Evolutionary conservation across 2,113 vertebrate species (phyloP).

Genomic region (Eolophus roseicapilla): DNA sequence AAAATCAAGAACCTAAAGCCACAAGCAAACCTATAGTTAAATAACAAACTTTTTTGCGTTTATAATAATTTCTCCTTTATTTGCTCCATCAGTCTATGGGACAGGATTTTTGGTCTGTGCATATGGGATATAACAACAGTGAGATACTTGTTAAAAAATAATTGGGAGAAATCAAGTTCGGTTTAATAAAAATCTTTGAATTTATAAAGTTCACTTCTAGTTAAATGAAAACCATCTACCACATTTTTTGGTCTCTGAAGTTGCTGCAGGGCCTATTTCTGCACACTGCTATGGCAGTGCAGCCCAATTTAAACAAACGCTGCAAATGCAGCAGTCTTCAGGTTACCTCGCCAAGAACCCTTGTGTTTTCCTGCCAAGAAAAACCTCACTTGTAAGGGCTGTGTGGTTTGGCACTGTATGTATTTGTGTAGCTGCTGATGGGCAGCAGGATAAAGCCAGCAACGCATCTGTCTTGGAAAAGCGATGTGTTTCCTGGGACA

Average conservation of each 20-base stretch:
- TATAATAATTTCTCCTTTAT: neutral
- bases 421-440: neutral
- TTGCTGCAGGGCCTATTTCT: neutral
- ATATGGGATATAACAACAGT: neutral
- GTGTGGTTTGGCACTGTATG: neutral
- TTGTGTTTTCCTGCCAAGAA: neutral
- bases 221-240: neutral
- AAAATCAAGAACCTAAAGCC: neutral
- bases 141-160: neutral
- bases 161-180: neutral
- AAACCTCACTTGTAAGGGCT: accelerated
- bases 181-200: neutral
- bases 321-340: accelerated
- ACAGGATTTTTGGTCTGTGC: neutral
- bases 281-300: accelerated
- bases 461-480: accelerated
- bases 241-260: neutral
- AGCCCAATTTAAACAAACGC: neutral
- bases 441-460: neutral
- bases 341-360: accelerated
- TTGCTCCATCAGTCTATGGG: neutral
- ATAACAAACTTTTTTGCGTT: neutral
- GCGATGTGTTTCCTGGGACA: neutral
- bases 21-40: neutral
- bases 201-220: neutral